Conservation (phyloP, 2,888 invertebrate species). For the Agriotes lineatus region DNA sequence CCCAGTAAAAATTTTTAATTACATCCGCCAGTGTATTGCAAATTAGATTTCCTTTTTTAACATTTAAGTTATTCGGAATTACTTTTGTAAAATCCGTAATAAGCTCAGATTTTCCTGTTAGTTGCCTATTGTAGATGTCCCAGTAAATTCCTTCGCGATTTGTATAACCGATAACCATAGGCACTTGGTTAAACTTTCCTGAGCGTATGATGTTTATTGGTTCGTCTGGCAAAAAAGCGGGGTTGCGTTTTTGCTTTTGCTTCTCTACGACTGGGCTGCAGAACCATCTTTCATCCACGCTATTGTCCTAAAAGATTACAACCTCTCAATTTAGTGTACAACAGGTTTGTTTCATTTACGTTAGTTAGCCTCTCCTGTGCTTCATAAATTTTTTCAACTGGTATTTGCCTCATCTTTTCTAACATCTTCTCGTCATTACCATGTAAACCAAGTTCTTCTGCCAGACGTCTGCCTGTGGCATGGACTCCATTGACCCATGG, state of each 20-base stretch:
- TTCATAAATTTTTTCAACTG: slow-evolving; percentile 33
- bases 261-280: slow-evolving; percentile 50
- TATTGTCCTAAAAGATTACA: slow-evolving; percentile 15
- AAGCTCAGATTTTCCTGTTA: slow-evolving; percentile 25
- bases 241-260: slow-evolving; percentile 40
- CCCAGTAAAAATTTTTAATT: slow-evolving; percentile 38
- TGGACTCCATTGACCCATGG: slow-evolving; percentile 51
- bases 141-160: slow-evolving; percentile 39
- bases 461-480: slow-evolving; percentile 21
- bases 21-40: slow-evolving; percentile 30
- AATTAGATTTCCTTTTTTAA: slow-evolving; percentile 22
- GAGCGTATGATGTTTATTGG: slow-evolving; percentile 57
- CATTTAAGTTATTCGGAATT: slow-evolving; percentile 35
- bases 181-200: slow-evolving; percentile 50
- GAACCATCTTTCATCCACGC: slow-evolving; percentile 30
- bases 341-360: slow-evolving; percentile 28
- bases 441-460: slow-evolving; percentile 8
- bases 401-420: slow-evolving; percentile 57
- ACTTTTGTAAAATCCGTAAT: slow-evolving; percentile 30
- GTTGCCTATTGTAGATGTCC: slow-evolving; percentile 30
- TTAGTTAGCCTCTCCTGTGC: slow-evolving; percentile 46
- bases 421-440: slow-evolving; percentile 60
- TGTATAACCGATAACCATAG: slow-evolving; percentile 44
- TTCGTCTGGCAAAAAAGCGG: slow-evolving; percentile 53
- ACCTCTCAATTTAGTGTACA: not conserved